A percentile compares a stretch with the other conserved stretches of the same genome.
phyloP scores from a whole-genome alignment of 2,888 invertebrate genomes.

The Drosophila peninsularis region DNA sequence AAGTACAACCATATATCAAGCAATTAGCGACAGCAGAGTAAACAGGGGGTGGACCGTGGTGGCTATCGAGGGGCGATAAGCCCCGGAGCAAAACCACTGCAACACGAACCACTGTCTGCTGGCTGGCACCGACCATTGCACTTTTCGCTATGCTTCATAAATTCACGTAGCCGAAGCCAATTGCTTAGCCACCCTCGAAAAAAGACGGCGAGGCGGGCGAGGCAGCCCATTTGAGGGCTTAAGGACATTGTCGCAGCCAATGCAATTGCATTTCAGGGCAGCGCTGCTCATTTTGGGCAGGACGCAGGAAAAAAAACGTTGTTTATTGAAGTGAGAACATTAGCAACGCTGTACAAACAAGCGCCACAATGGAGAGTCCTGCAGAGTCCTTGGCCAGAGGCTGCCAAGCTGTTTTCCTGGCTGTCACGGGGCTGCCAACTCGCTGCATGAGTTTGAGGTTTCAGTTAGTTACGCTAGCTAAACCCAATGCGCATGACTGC shows the following conservation, averaged over 20 bases:
- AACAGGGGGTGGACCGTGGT: slow-evolving; percentile 42
- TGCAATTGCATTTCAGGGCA: slow-evolving; percentile 50
- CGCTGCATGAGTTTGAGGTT: slow-evolving; percentile 16
- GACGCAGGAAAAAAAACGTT: slow-evolving; percentile 12
- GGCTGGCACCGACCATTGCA: slow-evolving; percentile 55
- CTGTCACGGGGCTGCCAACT: slow-evolving; percentile 27
- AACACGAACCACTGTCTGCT: slow-evolving; percentile 29
- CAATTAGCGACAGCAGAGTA: slow-evolving; percentile 74
- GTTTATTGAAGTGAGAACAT: slow-evolving; percentile 68
- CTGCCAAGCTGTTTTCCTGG: slow-evolving; percentile 5
- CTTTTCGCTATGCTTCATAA: slow-evolving; percentile 72
- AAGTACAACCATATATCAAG: slow-evolving; percentile 64
- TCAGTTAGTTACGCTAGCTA: slow-evolving; percentile 3
- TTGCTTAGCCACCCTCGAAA: slow-evolving; percentile 57
- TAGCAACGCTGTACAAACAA: slow-evolving; percentile 49
- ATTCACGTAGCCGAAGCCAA: slow-evolving; percentile 63
- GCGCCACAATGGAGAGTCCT: slow-evolving; percentile 1
- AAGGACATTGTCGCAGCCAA: slow-evolving; percentile 47
- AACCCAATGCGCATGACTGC: slow-evolving; percentile 53
- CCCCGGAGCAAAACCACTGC: slow-evolving; percentile 24
- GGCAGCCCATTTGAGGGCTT: slow-evolving; percentile 17
- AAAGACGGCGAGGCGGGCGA: neutral
- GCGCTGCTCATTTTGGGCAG: slow-evolving; percentile 40
- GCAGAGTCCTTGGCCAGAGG: slow-evolving; percentile 25
- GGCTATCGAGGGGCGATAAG: slow-evolving; percentile 10